These are phyloP conservation scores for Ariopsis seemanni DNA, from an alignment of 2,113 vertebrate genomes.

Conservation along the genomic window DNA sequence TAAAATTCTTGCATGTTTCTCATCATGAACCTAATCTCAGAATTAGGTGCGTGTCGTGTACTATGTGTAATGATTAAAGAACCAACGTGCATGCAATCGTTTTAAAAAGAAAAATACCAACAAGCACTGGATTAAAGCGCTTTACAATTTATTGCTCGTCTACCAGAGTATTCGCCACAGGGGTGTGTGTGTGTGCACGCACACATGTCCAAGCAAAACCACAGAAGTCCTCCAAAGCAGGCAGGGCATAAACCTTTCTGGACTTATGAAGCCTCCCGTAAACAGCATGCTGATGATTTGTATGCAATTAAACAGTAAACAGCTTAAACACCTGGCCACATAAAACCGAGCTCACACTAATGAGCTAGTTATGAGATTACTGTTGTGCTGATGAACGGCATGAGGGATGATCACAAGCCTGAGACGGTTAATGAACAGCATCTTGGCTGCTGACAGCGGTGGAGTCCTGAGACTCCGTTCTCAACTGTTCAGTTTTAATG, in stretches of 20 bases:
- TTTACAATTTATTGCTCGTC: not conserved
- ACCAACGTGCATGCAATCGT: no score
- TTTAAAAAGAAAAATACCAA: not conserved
- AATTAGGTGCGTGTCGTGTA: not conserved
- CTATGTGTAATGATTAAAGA: not conserved
- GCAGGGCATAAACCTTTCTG: not conserved
- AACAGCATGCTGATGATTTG: not conserved
- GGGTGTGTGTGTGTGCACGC: not conserved
- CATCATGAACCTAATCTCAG: not conserved
- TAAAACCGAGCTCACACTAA: not conserved
- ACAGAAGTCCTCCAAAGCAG: not conserved
- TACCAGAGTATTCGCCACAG: not conserved
- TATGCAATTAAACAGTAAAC: not conserved
- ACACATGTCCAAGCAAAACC: not conserved
- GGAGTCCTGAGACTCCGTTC: not conserved
- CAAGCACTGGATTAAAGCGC: not conserved
- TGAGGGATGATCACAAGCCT: conserved; percentile 9
- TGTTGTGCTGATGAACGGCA: not conserved
- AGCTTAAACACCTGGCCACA: not conserved
- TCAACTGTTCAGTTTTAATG: not conserved
- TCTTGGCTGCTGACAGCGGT: conserved; percentile 29
- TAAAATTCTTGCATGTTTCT: not conserved
- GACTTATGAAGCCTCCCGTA: conserved; percentile 3
- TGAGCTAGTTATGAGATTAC: not conserved
- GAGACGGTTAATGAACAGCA: conserved; percentile 40